Conservation (phyloP, 2,113 vertebrate genomes). For the Orcinus orca region DNA sequence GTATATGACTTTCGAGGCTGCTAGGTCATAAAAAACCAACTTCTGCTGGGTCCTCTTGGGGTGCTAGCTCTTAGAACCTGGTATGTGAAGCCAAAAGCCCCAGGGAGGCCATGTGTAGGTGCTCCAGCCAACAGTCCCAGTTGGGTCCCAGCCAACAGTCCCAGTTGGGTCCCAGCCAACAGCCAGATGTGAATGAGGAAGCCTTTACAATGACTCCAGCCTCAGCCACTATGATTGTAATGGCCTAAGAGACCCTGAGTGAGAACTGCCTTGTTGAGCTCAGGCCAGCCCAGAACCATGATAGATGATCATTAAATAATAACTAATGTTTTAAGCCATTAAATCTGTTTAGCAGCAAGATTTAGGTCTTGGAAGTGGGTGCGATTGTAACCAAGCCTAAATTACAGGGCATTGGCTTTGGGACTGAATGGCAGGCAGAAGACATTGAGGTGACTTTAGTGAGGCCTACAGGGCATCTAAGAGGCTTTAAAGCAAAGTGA, state of each 20-base stretch:
- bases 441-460: not conserved
- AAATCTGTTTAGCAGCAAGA: not conserved
- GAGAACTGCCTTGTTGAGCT: not conserved
- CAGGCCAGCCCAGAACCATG: not conserved
- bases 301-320: too few relatives aligned
- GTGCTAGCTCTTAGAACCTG: not conserved
- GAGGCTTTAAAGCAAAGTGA: not conserved
- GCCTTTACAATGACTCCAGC: not conserved
- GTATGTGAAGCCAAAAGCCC: not conserved
- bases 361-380: not conserved
- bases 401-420: not conserved
- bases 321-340: not conserved
- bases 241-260: fast-evolving
- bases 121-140: not conserved
- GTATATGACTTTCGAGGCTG: not conserved
- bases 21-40: not conserved
- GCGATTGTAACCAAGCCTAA: not conserved
- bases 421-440: not conserved
- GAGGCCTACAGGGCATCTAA: not conserved
- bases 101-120: not conserved
- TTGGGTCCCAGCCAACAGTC: not conserved
- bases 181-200: not conserved
- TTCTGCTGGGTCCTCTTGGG: not conserved
- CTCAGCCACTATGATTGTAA: not conserved
- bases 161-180: not conserved